Evolutionary conservation across 1,140 invertebrate genomes (phyloP), one percentile per base, ranked within the genome.

Genomic region (Batillaria attramentaria): DNA sequence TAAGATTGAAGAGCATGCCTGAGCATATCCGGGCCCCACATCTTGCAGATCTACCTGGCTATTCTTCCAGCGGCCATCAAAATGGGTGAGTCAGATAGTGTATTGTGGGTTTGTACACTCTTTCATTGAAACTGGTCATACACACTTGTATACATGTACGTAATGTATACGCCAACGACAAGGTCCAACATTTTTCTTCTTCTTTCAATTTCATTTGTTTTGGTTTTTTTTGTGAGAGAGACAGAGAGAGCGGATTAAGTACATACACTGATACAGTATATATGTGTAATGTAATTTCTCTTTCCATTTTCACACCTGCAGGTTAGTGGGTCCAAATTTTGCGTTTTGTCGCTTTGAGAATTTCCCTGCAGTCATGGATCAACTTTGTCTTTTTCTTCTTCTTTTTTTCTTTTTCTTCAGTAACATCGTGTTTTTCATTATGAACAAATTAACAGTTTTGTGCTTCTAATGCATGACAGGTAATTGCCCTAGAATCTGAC

Each of bases 1-100:
- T 80, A 24, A 65, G 68, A 35, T 54, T 80, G 35, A 68, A 65
- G n/a, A 80, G 60, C 54, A 77, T 80, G 68, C 79, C 79, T 39
- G 65, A 80, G 31, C 68, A 80, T 65, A 76, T 80, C 37, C 65
- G 74, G 16, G 41, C 73, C 37, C 74, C 75, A 16, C 72, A 75
- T 10, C 54, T 62, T 16, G n/a, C 35, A 35, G 72, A 75, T 28
- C 31, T 69, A 42, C 18, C 10, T 70, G 66, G 24, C 4, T 3
- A 13, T n/a, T 20, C 35, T 68, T 28, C n/a, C 16, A n/a, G 33
- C 4, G 16, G 39, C 33, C 43, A 60, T 39, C 66, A 69, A 5
- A 60, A 28, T 6, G 50, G 60, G 77, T 78, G 31, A 78, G 77
- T 77, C 18, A 33, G 20, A 35, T n/a, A 35, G 20, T 24, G 24